Evolutionary conservation across 92 coral and sea anemone species (phyloP).

Genomic region (Hydrozoanthus gracilis): DNA sequence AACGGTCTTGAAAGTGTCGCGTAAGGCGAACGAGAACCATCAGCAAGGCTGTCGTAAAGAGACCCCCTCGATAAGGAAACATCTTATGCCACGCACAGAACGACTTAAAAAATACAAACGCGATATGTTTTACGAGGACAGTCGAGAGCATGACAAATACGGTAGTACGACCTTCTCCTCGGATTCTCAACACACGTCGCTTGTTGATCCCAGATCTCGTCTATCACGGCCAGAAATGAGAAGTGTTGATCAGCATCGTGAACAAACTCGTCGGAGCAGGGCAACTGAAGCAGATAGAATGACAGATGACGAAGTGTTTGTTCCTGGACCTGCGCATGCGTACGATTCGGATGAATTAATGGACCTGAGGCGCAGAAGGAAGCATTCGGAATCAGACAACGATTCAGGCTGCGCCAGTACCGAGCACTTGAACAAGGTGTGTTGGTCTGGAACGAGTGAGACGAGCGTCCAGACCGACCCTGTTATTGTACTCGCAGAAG

Average conservation of each 20-base stretch:
- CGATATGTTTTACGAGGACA: conserved; percentile 33
- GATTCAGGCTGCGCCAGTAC: conserved; percentile 45
- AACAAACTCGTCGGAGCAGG: neutral
- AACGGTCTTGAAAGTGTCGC: conserved; percentile 20
- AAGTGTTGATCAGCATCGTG: neutral
- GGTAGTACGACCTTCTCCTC: neutral
- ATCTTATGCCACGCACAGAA: conserved; percentile 32
- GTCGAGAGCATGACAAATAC: conserved; percentile 28
- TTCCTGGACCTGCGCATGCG: neutral
- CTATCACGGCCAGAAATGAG: neutral
- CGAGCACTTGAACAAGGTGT: conserved; percentile 50
- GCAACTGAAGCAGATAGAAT: neutral
- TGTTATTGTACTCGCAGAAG: conserved; percentile 54
- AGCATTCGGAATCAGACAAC: conserved; percentile 34
- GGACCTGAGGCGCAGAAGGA: neutral
- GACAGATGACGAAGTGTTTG: conserved; percentile 14
- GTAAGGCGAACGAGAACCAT: neutral
- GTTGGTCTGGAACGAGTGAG: conserved; percentile 45
- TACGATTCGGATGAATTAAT: conserved; percentile 30
- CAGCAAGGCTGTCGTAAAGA: conserved; percentile 4
- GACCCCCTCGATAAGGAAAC: conserved; percentile 27
- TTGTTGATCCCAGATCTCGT: neutral
- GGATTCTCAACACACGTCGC: neutral
- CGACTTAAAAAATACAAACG: conserved; percentile 34
- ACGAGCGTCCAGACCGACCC: conserved; percentile 47